phyloP scores from a whole-genome alignment of 1,140 invertebrate species.

The Proales similis region DNA sequence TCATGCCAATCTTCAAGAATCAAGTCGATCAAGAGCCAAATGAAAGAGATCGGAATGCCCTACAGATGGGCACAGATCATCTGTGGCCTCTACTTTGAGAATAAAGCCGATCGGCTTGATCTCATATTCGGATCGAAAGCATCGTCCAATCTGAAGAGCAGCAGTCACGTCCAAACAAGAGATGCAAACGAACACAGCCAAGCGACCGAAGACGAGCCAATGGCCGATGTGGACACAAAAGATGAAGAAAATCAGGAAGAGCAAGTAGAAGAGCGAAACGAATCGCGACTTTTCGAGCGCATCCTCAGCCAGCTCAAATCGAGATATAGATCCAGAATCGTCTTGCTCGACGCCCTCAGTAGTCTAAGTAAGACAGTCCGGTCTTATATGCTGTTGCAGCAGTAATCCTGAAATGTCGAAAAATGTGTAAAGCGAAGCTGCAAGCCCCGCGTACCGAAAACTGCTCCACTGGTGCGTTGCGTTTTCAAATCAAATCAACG shows the following conservation, averaged over 20 bases:
- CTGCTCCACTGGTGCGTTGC: too few species aligned
- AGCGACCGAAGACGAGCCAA: constrained; percentile 65
- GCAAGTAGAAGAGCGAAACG: constrained; percentile 4
- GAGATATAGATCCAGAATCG: constrained; percentile 17
- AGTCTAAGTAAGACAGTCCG: constrained; percentile 17
- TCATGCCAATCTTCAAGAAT: constrained; percentile 41
- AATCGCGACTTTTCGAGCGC: constrained; percentile 16
- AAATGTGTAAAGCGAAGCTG: too few species aligned
- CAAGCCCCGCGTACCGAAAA: too few species aligned
- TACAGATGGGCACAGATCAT: constrained; percentile 83
- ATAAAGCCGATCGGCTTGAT: constrained; percentile 41
- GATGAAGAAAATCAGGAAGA: not conserved
- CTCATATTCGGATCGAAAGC: constrained; percentile 13
- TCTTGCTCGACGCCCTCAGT: constrained; percentile 17
- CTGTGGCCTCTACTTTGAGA: constrained; percentile 71
- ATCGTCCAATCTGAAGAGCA: constrained; percentile 39
- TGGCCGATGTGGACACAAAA: constrained; percentile 60
- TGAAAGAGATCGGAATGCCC: constrained; percentile 63
- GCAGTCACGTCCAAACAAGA: constrained; percentile 47
- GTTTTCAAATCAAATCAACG: too few species aligned
- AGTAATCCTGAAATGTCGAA: too few species aligned
- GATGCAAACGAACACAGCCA: constrained; percentile 59
- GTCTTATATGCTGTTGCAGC: too few species aligned
- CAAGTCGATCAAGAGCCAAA: constrained; percentile 57
- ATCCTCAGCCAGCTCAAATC: constrained; percentile 25